These are phyloP conservation scores for Pelmatolapia mariae DNA, from an alignment of 2,113 vertebrate genomes.

Conservation along the genomic window DNA sequence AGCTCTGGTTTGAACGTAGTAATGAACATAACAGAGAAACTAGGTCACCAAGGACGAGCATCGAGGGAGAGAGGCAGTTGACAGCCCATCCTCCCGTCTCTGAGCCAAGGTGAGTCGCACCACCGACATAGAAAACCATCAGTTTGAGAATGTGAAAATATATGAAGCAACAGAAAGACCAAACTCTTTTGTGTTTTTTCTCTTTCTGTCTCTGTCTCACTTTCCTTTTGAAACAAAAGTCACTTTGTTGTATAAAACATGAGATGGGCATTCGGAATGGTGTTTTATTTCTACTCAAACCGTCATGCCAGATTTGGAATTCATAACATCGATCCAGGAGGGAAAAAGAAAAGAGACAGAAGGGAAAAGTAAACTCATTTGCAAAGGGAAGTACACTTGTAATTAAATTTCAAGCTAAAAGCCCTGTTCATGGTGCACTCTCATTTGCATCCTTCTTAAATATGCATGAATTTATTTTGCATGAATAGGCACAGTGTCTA, in stretches of 20 bases:
- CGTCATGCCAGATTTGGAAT: conserved; percentile 47
- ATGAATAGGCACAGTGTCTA: conserved; percentile 52
- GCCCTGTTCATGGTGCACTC: conserved; percentile 64
- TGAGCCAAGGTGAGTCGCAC: conserved; percentile 38
- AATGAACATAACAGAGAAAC: conserved; percentile 64
- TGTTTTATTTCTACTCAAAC: not conserved
- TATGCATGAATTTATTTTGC: conserved; percentile 73
- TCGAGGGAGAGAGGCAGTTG: not conserved
- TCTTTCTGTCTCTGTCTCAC: not conserved
- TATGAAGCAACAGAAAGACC: not conserved
- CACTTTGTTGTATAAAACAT: conserved; percentile 63
- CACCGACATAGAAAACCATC: not conserved
- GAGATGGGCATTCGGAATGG: conserved; percentile 32
- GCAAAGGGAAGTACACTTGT: conserved; percentile 55
- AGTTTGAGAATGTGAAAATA: not conserved
- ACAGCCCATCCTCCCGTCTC: conserved; percentile 3
- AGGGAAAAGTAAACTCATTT: conserved; percentile 63
- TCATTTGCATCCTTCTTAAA: conserved; percentile 69
- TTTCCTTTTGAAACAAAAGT: conserved; percentile 12
- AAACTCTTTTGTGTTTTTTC: not conserved
- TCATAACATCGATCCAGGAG: conserved; percentile 33
- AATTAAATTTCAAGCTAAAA: conserved; percentile 75
- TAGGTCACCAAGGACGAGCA: conserved; percentile 26
- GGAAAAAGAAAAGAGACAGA: conserved; percentile 14
- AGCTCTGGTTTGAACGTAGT: conserved; percentile 30